A percentile compares a stretch with the other conserved stretches of the same genome.
Conservation (phyloP, 2,797 vertebrate species). For the Moxostoma hubbsi region DNA sequence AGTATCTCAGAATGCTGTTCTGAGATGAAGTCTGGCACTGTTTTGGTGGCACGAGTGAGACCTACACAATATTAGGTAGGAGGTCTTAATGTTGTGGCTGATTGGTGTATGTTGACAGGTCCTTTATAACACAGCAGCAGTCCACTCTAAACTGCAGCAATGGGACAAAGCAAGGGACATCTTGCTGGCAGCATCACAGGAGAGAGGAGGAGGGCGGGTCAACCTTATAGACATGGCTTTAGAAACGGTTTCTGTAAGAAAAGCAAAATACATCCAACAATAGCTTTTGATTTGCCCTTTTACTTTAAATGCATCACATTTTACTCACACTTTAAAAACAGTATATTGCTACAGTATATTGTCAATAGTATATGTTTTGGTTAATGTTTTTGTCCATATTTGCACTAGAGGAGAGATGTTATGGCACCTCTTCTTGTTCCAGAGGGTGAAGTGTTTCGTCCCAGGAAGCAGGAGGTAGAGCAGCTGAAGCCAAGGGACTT, state of each 20-base stretch:
- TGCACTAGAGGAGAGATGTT: slow-evolving; percentile 65
- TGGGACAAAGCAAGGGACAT: slow-evolving; percentile 82
- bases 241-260: slow-evolving; percentile 77
- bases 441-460: slow-evolving; percentile 84
- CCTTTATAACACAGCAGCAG: slow-evolving; percentile 83
- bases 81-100: too few species aligned
- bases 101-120: slow-evolving; percentile 72
- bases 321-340: too few species aligned
- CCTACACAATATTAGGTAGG: too few species aligned
- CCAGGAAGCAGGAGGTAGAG: slow-evolving; percentile 85
- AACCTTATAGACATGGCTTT: slow-evolving; percentile 72
- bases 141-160: slow-evolving; percentile 78
- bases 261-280: too few species aligned
- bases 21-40: too few species aligned
- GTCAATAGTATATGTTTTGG: too few species aligned
- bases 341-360: too few species aligned
- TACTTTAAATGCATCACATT: too few species aligned
- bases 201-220: slow-evolving; percentile 66
- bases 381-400: background rate
- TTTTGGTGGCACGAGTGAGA: too few species aligned
- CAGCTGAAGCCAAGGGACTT: slow-evolving; percentile 87
- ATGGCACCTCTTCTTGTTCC: slow-evolving; percentile 80
- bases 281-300: too few species aligned
- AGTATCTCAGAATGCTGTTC: too few species aligned
- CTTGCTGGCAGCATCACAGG: slow-evolving; percentile 73